These are phyloP conservation scores for Saccopteryx bilineata DNA, from an alignment of 2,113 vertebrate species.

Conservation along the genomic window DNA sequence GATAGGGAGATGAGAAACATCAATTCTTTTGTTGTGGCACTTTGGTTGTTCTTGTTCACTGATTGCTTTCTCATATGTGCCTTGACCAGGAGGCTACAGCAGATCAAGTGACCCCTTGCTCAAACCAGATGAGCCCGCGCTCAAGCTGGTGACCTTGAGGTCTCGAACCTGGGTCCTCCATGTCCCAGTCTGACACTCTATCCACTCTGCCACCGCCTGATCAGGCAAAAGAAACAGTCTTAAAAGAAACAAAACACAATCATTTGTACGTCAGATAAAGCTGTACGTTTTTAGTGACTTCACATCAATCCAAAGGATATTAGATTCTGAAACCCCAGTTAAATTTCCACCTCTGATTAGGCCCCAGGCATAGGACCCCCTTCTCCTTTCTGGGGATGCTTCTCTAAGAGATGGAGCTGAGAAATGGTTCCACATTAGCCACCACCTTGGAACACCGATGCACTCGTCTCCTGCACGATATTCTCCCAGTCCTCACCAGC, in stretches of 20 bases:
- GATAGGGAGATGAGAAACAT: too few species aligned
- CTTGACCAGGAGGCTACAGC: too few species aligned
- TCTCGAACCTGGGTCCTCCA: too few species aligned
- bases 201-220: too few species aligned
- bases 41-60: too few species aligned
- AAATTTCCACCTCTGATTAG: background rate
- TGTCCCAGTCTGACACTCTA: too few species aligned
- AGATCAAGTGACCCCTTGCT: too few species aligned
- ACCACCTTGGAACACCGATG: background rate
- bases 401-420: background rate
- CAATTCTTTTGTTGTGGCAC: too few species aligned
- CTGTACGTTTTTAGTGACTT: background rate
- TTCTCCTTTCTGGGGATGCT: background rate
- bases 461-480: rapidly evolving
- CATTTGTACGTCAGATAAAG: background rate
- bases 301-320: background rate
- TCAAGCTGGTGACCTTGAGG: too few species aligned
- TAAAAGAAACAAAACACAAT: background rate
- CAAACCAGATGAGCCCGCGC: too few species aligned
- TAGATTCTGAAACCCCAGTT: background rate
- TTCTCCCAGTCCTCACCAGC: rapidly evolving
- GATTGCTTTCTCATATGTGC: too few species aligned
- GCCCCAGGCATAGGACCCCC: background rate
- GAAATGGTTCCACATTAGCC: background rate
- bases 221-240: background rate